These are phyloP conservation scores for Dicyrtomina minuta DNA, from an alignment of 2,888 invertebrate genomes.

Conservation along the genomic window DNA sequence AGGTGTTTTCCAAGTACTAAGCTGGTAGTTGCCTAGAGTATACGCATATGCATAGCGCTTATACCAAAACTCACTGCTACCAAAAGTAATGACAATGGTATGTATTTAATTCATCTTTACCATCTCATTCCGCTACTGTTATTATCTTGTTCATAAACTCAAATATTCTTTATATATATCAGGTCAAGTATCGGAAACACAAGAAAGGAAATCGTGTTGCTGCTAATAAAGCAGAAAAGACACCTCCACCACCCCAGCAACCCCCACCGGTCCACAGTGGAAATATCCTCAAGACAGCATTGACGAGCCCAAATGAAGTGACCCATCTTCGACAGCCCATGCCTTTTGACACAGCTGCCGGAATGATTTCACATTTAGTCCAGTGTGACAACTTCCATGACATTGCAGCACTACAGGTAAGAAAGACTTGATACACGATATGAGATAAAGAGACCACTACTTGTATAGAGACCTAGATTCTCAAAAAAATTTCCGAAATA, in stretches of 20 bases:
- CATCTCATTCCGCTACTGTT: no score
- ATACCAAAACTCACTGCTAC: no score
- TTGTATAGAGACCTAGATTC: conserved; percentile 56
- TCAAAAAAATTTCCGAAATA: background rate
- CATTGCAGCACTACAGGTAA: conserved; percentile 76
- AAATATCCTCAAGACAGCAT: conserved; percentile 88
- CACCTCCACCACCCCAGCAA: conserved; percentile 48
- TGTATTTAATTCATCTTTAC: background rate
- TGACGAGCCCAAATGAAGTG: conserved; percentile 88
- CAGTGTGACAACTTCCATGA: conserved; percentile 97
- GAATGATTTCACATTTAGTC: conserved; percentile 88
- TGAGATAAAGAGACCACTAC: conserved; percentile 62
- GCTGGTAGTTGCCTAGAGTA: no score
- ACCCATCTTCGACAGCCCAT: conserved; percentile 67
- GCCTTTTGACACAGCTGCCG: conserved; percentile 78
- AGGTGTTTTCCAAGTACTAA: no score
- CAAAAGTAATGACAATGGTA: background rate
- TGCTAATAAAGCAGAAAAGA: conserved; percentile 58
- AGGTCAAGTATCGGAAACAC: conserved; percentile 96
- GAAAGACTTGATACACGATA: conserved; percentile 30
- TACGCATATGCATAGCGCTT: no score
- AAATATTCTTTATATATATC: conserved; percentile 33
- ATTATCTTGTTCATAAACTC: background rate
- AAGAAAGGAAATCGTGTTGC: conserved; percentile 65
- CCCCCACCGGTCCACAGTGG: conserved; percentile 68